phyloP scores from a whole-genome alignment of 2,888 invertebrate species.

The Leucoma salicis region DNA sequence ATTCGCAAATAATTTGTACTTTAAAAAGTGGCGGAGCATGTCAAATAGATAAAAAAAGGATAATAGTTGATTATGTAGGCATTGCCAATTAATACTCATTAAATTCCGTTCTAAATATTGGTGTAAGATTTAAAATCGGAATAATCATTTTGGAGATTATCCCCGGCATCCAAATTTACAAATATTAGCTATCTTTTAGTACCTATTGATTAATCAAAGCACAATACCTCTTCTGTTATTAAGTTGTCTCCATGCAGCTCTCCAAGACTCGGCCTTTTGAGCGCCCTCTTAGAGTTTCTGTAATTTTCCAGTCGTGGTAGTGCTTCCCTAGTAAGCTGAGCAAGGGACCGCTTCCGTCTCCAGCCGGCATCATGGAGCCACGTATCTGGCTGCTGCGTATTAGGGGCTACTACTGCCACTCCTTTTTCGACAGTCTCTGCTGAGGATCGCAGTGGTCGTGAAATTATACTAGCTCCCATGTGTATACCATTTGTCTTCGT shows the following conservation, averaged over 20 bases:
- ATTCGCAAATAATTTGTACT: too few species aligned
- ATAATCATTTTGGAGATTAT: too few species aligned
- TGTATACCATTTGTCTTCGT: slow-evolving; percentile 73
- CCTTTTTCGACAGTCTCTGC: slow-evolving; percentile 58
- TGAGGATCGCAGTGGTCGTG: slow-evolving; percentile 62
- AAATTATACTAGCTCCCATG: slow-evolving; percentile 71
- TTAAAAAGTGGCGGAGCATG: too few species aligned
- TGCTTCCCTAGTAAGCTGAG: slow-evolving; percentile 88
- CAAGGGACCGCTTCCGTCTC: slow-evolving; percentile 81
- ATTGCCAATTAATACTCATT: too few species aligned
- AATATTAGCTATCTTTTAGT: too few species aligned
- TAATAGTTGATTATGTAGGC: too few species aligned
- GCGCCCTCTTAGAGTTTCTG: slow-evolving; percentile 87
- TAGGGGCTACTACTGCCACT: slow-evolving; percentile 29
- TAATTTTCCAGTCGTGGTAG: slow-evolving; percentile 92
- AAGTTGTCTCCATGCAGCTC: slow-evolving; percentile 88
- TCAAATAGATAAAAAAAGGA: too few species aligned
- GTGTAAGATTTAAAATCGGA: too few species aligned
- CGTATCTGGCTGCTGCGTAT: slow-evolving; percentile 54
- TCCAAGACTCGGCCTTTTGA: slow-evolving; percentile 91
- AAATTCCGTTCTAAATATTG: too few species aligned
- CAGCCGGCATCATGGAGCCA: slow-evolving; percentile 75
- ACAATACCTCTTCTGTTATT: slow-evolving; percentile 70
- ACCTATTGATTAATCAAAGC: too few species aligned
- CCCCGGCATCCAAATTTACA: too few species aligned